Percentiles rank a stretch among this genome's conserved stretches.
These are phyloP conservation scores for Macrosiphum euphorbiae DNA, from an alignment of 2,888 invertebrate genomes.

Conservation along the genomic window DNA sequence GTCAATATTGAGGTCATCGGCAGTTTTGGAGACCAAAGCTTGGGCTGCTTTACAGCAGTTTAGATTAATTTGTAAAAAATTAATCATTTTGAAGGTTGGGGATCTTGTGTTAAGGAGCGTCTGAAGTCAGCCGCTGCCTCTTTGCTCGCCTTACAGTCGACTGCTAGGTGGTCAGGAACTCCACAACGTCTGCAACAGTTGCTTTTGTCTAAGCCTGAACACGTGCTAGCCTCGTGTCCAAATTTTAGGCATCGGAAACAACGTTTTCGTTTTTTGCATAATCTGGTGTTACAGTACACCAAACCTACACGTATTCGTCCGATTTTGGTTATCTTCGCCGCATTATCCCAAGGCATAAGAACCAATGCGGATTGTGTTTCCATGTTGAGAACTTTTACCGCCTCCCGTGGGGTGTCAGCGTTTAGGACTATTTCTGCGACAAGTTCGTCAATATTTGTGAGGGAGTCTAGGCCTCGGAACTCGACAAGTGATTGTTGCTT, in stretches of 20 bases:
- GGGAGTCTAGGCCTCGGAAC: not conserved
- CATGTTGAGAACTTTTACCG: not conserved
- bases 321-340: not conserved
- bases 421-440: not conserved
- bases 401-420: not conserved
- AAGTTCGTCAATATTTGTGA: not conserved
- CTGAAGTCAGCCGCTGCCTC: not conserved
- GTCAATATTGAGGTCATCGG: not conserved
- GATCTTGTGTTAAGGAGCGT: not conserved
- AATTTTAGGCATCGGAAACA: not conserved
- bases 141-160: not conserved
- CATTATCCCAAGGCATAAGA: not conserved
- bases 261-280: not conserved
- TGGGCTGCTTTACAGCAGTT: not conserved
- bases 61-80: not conserved
- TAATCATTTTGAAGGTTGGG: not conserved
- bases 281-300: not conserved
- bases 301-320: not conserved
- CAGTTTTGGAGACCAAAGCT: not conserved
- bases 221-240: not conserved
- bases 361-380: not conserved
- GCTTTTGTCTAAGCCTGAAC: not conserved
- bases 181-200: not conserved
- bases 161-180: not conserved
- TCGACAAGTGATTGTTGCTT: not conserved